Evolutionary conservation across 2,797 vertebrate species (phyloP).

Genomic region (Hippoglossus hippoglossus): DNA sequence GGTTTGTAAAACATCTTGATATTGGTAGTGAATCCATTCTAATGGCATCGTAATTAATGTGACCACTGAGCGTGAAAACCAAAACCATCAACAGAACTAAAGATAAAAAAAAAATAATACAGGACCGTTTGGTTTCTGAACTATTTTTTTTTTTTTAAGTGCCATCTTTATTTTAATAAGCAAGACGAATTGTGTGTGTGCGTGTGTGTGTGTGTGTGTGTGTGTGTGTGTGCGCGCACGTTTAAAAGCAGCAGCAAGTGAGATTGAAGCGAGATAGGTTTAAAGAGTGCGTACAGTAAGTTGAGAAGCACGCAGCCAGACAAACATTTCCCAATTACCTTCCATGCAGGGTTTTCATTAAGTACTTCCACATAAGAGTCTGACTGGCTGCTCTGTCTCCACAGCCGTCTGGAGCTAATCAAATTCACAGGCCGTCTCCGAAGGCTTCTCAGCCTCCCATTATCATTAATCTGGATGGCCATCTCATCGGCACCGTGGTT

Average conservation of each 20-base stretch:
- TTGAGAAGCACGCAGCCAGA: conserved; percentile 76
- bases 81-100: conserved; percentile 2
- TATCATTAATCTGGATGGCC: conserved; percentile 88
- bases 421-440: conserved; percentile 84
- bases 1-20: conserved; percentile 11
- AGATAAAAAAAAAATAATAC: not conserved
- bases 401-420: conserved; percentile 85
- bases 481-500: conserved; percentile 87
- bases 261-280: conserved; percentile 55
- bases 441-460: conserved; percentile 84
- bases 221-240: conserved; percentile 8
- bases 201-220: not conserved
- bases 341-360: conserved; percentile 85
- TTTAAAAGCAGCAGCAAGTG: conserved; percentile 31
- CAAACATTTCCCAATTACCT: conserved; percentile 86
- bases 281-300: conserved; percentile 76
- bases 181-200: conserved; percentile 20
- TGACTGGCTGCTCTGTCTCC: conserved; percentile 82
- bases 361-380: conserved; percentile 84
- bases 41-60: conserved; percentile 5
- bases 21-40: conserved; percentile 6
- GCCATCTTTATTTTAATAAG: conserved; percentile 37
- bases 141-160: not conserved
- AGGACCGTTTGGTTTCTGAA: conserved; percentile 17
- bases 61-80: conserved; percentile 4